Evolutionary conservation across 2,888 invertebrate genomes (phyloP).

Genomic region (Drosophila trichaetosa): DNA sequence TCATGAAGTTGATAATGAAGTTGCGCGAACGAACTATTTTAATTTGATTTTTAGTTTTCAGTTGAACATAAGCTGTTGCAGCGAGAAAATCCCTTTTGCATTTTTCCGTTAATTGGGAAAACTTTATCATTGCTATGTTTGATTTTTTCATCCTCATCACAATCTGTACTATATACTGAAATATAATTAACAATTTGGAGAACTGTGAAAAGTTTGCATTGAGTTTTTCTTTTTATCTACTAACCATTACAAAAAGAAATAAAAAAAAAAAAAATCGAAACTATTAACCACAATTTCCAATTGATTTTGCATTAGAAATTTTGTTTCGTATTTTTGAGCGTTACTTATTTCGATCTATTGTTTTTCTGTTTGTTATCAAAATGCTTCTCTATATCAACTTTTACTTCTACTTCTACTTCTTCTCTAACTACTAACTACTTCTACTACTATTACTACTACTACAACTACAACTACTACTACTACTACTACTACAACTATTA

Average conservation of each 20-base stretch:
- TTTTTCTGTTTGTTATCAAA: conserved; percentile 71
- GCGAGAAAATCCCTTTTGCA: conserved; percentile 23
- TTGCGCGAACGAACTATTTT: conserved; percentile 29
- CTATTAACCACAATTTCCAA: conserved; percentile 15
- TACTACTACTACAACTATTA: conserved; percentile 49
- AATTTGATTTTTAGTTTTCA: conserved; percentile 1
- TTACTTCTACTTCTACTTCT: conserved; percentile 66
- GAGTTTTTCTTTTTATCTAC: conserved; percentile 7
- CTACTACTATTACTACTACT: conserved; percentile 60
- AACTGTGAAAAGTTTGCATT: conserved; percentile 17
- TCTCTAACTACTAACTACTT: conserved; percentile 67
- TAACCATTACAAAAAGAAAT: conserved; percentile 3
- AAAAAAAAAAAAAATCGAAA: background rate
- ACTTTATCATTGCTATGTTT: background rate
- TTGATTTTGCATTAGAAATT: conserved; percentile 37
- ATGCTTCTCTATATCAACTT: conserved; percentile 74
- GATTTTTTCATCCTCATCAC: background rate
- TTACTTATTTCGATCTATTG: conserved; percentile 56
- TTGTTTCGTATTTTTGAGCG: conserved; percentile 35
- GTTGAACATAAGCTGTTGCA: conserved; percentile 14
- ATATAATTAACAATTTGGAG: conserved; percentile 11
- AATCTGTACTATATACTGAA: conserved; percentile 20
- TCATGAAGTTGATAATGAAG: conserved; percentile 8
- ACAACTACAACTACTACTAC: conserved; percentile 53
- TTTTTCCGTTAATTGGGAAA: conserved; percentile 12